phyloP scores from a whole-genome alignment of 2,113 vertebrate genomes.

The Pampusana beccarii region DNA sequence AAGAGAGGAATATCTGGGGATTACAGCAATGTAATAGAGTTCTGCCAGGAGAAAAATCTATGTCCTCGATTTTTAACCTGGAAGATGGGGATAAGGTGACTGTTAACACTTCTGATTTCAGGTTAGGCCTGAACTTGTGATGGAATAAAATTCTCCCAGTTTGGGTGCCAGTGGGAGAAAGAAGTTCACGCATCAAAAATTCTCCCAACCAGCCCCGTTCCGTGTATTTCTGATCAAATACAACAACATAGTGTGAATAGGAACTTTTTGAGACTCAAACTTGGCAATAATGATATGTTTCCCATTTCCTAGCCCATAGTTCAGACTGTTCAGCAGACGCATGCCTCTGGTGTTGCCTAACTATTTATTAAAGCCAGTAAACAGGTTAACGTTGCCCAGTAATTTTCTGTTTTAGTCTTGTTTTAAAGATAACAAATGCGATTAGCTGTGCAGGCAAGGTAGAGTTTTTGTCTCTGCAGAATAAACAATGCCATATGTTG shows the following conservation, averaged over 20 bases:
- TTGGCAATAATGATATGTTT: not conserved
- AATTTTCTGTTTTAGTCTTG: not conserved
- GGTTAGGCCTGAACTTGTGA: not conserved
- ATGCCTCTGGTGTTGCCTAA: not conserved
- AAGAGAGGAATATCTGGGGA: slow-evolving; percentile 46
- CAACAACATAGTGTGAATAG: not conserved
- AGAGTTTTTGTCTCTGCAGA: not conserved
- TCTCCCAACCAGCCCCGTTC: not conserved
- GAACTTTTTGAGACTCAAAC: not conserved
- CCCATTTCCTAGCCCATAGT: not conserved
- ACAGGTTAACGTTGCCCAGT: not conserved
- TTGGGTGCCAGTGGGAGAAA: not conserved
- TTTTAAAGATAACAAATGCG: not conserved
- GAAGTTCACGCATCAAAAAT: accelerated
- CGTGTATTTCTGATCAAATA: not conserved
- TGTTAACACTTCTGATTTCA: not conserved
- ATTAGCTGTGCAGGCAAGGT: slow-evolving; percentile 3
- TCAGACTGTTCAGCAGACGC: not conserved
- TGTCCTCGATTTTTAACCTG: slow-evolving; percentile 68
- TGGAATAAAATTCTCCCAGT: not conserved
- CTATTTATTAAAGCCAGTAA: not conserved
- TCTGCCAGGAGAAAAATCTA: not conserved
- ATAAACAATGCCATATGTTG: slow-evolving; percentile 33
- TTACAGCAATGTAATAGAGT: slow-evolving; percentile 48
- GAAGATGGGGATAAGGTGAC: slow-evolving; percentile 53